phyloP scores from a whole-genome alignment of 2,797 vertebrate genomes.

The Mus caroli region DNA sequence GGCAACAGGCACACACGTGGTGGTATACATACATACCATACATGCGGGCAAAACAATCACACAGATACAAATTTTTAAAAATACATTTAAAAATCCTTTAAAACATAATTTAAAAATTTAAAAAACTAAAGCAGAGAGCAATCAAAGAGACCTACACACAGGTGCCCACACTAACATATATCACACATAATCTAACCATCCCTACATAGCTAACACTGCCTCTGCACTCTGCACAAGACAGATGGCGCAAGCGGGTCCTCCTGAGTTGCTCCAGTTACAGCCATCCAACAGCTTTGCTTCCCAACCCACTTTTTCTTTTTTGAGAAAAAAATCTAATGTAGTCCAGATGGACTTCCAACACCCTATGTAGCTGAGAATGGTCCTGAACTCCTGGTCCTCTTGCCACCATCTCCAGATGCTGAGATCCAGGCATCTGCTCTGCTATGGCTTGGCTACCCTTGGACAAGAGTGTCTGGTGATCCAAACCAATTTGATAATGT shows the following conservation, averaged over 20 bases:
- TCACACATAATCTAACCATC: background rate
- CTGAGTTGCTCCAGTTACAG: slow-evolving; percentile 3
- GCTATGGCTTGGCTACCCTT: slow-evolving; percentile 15
- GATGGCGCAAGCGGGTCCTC: background rate
- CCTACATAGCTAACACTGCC: background rate
- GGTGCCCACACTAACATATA: background rate
- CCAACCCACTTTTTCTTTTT: background rate
- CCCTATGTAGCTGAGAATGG: background rate
- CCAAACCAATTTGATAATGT: background rate
- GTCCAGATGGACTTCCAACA: background rate
- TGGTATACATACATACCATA: no score
- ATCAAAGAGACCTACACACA: background rate
- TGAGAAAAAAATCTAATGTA: background rate
- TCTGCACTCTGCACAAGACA: background rate
- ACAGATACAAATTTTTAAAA: background rate
- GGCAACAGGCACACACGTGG: background rate
- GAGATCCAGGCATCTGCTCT: background rate
- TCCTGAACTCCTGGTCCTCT: background rate
- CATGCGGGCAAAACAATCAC: background rate
- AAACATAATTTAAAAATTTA: background rate
- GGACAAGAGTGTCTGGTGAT: background rate
- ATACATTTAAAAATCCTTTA: background rate
- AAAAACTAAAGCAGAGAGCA: background rate
- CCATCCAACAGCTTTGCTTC: slow-evolving; percentile 1
- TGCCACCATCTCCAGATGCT: background rate